Evolutionary conservation across 2,888 invertebrate genomes (phyloP).

Genomic region (Graphium colonna): DNA sequence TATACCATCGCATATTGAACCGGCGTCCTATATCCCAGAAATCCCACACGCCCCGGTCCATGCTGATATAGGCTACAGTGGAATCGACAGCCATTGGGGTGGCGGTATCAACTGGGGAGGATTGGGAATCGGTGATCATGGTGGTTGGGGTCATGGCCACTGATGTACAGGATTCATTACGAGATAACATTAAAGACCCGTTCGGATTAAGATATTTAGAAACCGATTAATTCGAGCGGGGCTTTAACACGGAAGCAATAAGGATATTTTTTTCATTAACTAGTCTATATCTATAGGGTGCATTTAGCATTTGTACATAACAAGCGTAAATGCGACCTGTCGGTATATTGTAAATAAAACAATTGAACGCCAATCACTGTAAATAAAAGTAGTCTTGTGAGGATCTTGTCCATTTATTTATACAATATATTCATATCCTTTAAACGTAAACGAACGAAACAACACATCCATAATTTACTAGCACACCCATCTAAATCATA

Average conservation of each 20-base stretch:
- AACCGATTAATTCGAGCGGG: neutral
- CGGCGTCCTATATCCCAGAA: constrained; percentile 25
- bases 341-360: neutral
- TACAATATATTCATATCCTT: constrained; percentile 14
- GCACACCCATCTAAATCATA: constrained; percentile 40
- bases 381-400: constrained; percentile 8
- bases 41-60: constrained; percentile 17
- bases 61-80: constrained; percentile 8
- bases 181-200: constrained; percentile 8
- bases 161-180: constrained; percentile 21
- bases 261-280: constrained; percentile 10
- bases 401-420: constrained; percentile 18
- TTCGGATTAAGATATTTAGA: neutral
- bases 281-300: constrained; percentile 17
- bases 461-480: constrained; percentile 37
- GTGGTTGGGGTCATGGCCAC: constrained; percentile 5
- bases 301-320: constrained; percentile 1
- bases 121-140: constrained; percentile 16
- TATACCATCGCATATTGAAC: constrained; percentile 29
- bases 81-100: constrained; percentile 7
- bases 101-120: constrained; percentile 12
- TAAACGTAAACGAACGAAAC: constrained; percentile 27
- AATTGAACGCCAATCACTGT: neutral
- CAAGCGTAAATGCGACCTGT: neutral
- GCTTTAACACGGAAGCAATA: neutral